Base-by-base conservation (phyloP, 2,113 vertebrate genomes). In the Candoia aspera region DNA sequence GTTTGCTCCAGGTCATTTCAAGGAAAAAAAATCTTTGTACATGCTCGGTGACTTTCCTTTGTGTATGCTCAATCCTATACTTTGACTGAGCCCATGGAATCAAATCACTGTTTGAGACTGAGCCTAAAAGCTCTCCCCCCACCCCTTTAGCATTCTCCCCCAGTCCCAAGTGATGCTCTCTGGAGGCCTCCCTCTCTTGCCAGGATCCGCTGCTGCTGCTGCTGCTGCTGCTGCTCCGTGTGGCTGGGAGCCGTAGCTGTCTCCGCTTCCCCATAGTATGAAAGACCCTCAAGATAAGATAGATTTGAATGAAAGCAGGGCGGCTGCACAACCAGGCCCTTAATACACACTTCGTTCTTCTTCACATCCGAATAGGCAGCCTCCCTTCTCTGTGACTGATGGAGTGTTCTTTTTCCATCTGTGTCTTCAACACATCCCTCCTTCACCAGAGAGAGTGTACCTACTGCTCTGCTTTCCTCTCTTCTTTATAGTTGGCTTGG, bases 401-500 rank as follows among this genome's bases (percentile, higher is more conserved):
- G 59, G 90, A 88, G 90, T 91, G 86, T 93, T 91, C 79, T 49
- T 68, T 92, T 53, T 91, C 90, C 90, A 91, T 89, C 90, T 93
- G 62, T 37, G 79, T 89, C 54, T 91, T 85, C 26, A 33, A 57
- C 58, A 49, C 73, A 55, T 55, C 73, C 57, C 49, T 91, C 79
- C 87, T 89, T 64, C 57, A 8, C 87, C n/a, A 9, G 29, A 13
- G 91, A 92, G 91, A 89, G 46, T 92, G 85, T 55, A 60, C 46
- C 89, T 85, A 87, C 73, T 24, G 26, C 64, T 86, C 68, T 55
- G 26, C 79, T 91, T 88, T 29, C 37, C 19, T 59, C 19, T 58
- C 59, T 42, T 68, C 87, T 89, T 64, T 64, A 49, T 53, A 33
- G 84, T 85, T 53, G 23, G 86, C 49, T 86, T 57, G 60, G 26